Percentiles rank a stretch among this genome's conserved stretches.
These are phyloP conservation scores for Pseudopleuronectes americanus DNA, from an alignment of 2,797 vertebrate species.

Conservation along the genomic window DNA sequence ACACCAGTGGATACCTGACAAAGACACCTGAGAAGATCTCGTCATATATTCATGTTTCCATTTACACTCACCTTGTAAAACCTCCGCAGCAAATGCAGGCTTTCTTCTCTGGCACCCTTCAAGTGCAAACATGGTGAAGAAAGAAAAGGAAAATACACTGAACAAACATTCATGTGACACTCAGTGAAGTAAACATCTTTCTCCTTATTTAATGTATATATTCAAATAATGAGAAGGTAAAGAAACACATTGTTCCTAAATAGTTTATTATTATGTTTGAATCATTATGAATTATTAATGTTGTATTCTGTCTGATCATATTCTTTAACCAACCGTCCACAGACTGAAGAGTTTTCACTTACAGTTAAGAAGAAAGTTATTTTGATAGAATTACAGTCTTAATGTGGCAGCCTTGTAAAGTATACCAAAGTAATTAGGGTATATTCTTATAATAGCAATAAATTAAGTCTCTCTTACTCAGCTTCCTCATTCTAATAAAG, in stretches of 20 bases:
- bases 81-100: constrained; percentile 92
- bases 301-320: too few relatives aligned
- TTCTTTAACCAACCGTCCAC: too few relatives aligned
- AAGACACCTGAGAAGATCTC: not conserved
- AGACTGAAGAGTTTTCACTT: too few relatives aligned
- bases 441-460: too few relatives aligned
- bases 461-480: not conserved
- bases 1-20: not conserved
- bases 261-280: too few relatives aligned
- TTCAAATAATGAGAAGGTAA: not conserved
- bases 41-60: not conserved
- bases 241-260: not conserved
- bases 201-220: not conserved
- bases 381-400: too few relatives aligned
- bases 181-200: not conserved
- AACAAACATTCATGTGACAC: not conserved
- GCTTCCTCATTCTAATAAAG: too few relatives aligned
- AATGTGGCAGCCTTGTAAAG: too few relatives aligned
- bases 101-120: constrained; percentile 96
- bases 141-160: not conserved
- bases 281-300: too few relatives aligned
- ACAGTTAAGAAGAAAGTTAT: too few relatives aligned
- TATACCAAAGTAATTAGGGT: too few relatives aligned
- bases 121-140: constrained; percentile 50
- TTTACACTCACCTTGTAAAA: constrained; percentile 91